Conservation (phyloP, 2,113 vertebrate species). For the Megaceryle torquata region DNA sequence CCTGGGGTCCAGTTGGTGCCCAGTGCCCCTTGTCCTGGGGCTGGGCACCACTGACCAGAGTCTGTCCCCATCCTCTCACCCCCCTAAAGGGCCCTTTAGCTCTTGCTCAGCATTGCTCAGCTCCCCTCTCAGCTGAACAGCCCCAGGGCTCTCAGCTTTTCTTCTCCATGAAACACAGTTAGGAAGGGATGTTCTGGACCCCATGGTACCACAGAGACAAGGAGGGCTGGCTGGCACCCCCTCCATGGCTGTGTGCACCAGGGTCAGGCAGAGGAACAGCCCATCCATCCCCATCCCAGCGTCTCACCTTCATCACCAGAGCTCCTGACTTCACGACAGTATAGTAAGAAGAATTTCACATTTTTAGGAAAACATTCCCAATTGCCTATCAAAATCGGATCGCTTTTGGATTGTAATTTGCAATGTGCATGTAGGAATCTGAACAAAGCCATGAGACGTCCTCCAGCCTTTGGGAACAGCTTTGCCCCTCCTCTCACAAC, state of each 20-base stretch:
- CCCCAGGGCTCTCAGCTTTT: neutral
- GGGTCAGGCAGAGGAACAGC: too few relatives aligned
- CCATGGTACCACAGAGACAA: accelerated
- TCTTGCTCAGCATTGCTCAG: too few relatives aligned
- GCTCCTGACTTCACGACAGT: neutral
- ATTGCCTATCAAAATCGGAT: neutral
- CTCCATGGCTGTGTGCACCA: too few relatives aligned
- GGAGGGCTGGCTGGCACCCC: neutral
- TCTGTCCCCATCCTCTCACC: too few relatives aligned
- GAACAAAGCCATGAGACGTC: neutral
- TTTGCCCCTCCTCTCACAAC: neutral
- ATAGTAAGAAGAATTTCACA: accelerated
- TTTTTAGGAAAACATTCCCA: neutral
- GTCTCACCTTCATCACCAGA: neutral
- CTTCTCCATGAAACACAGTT: accelerated
- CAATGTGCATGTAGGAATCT: accelerated
- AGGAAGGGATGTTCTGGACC: neutral
- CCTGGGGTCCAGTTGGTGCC: too few relatives aligned
- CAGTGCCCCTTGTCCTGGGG: too few relatives aligned
- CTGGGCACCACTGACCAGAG: too few relatives aligned
- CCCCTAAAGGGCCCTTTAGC: too few relatives aligned
- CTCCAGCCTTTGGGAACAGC: neutral
- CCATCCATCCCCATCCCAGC: neutral
- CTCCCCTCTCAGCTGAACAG: too few relatives aligned
- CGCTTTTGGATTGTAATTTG: neutral